Base-by-base conservation (phyloP, 2,888 invertebrate species). In the Pyrocoelia pectoralis region DNA sequence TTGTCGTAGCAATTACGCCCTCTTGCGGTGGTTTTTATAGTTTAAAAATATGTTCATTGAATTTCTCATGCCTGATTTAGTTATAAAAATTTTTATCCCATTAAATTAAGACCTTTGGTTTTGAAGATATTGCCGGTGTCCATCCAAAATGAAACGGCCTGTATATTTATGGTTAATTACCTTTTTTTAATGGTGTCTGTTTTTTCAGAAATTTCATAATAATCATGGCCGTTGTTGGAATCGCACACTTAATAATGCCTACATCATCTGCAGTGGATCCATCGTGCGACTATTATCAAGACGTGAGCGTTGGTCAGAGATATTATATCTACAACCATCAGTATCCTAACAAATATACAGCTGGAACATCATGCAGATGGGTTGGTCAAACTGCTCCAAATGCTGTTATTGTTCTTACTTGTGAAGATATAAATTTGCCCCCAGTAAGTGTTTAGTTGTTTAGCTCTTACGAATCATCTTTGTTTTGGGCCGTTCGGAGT, bases 341-440 rank as follows among this genome's bases (percentile, higher is more conserved):
- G n/a, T 88, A 87, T 71, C 85, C 87, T 0, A 18, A 70, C 0
- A 69, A 70, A 28, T 88, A 87, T 70, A 0, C 41, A 0, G 70
- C 75, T 0, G 77, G 78, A 0, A 70, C 72, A 0, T 70, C 74
- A 1, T 89, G 88, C 66, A 77, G 83, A 9, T 89, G 88, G 88
- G 73, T 76, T 5, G 81, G 74, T 0, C 66, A 38, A 9, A 83
- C 85, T 58, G 82, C 84, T 0, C 1, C 68, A 0, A 81, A 80
- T 0, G 83, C 84, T 49, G 81, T 76, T 53, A 84, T 85, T 61
- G 74, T 80, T 1, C 50, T 87, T 9, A 76, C 80, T 1, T 89
- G 88, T 68, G 66, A 77, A 1, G 77, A 78, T 1, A 78, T 88
- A 2, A 49, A 73, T 0, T 9, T 88, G 24, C 86, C 87, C 1